These are phyloP conservation scores for Mustela nigripes DNA, from an alignment of 2,113 vertebrate genomes.

Conservation along the genomic window DNA sequence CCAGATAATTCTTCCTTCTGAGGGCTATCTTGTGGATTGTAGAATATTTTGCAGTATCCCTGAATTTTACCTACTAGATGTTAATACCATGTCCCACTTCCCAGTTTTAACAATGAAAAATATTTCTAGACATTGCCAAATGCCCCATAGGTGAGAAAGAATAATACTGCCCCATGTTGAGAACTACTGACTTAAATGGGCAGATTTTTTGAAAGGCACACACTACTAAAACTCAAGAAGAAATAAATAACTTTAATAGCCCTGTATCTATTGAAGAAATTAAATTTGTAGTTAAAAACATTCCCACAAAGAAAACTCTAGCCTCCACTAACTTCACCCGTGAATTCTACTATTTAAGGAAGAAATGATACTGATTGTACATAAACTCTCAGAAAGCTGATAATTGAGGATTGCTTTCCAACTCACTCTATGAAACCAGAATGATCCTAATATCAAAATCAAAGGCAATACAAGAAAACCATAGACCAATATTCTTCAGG, in stretches of 20 bases:
- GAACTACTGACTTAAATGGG: not conserved
- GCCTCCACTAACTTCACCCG: not conserved
- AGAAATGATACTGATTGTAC: not conserved
- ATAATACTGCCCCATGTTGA: not conserved
- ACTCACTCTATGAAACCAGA: not conserved
- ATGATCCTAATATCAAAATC: not conserved
- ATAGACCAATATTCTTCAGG: not conserved
- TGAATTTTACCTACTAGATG: not conserved
- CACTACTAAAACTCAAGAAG: not conserved
- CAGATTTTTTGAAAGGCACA: not conserved
- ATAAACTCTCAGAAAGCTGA: not conserved
- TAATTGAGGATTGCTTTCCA: not conserved
- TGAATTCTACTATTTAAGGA: not conserved
- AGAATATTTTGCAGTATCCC: not conserved
- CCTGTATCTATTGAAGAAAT: not conserved
- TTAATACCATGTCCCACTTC: not conserved
- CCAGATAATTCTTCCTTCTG: not conserved
- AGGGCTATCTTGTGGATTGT: not conserved
- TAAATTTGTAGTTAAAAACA: not conserved
- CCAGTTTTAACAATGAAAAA: not conserved
- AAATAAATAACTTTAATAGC: not conserved
- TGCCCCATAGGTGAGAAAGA: not conserved
- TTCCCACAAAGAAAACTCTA: not conserved
- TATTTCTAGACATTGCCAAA: not conserved
- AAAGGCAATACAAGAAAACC: constrained; percentile 2